Evolutionary conservation across 2,113 vertebrate genomes (phyloP), one percentile per base, ranked within the genome.

Genomic region (Myocastor coypus): DNA sequence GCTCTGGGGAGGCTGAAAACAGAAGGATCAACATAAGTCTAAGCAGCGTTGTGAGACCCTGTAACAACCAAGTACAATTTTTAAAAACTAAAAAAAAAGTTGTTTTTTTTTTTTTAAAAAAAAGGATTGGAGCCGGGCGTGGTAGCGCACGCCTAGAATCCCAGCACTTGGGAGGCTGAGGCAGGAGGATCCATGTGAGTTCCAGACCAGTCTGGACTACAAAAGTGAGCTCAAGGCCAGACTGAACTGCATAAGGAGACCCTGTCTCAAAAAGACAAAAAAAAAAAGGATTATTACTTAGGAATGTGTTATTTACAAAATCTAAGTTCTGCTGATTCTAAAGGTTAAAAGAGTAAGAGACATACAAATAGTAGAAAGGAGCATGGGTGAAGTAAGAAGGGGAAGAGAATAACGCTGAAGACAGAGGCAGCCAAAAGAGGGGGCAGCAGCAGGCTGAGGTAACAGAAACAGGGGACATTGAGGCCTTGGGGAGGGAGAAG

Each of bases 281-380:
- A 59, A 64, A 50, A 5, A 28, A 91, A 89, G 14, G 22, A 83
- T 3, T n/a, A 32, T 30, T 52, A 63, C 22, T 66, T 78, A 91
- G 69, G 42, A 87, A 83, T 42, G 28, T 34, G 37, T 71, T 61
- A 7, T 55, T 88, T 93, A 87, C 40, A 89, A 83, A 92, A 88
- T 77, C 71, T 75, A 92, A 20, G 20, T 46, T 85, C 40, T 95
- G 77, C 46, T 92, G 26, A 22, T 57, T 95, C 55, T n/a, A 80
- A 94, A 92, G 84, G 52, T 0, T 83, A 77, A 40, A 89, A 55
- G 24, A 61, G 75, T 11, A 50, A 81, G 66, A 88, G 73, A 75
- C 10, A 28, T 1, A 46, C 61, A 20, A 87, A 75, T 0, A 87
- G 87, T 0, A 91, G 55, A 84, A 78, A 95, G 91, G 64, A 85